Evolutionary conservation across 2,797 vertebrate species (phyloP).

Genomic region (Rhinoraja longicauda): DNA sequence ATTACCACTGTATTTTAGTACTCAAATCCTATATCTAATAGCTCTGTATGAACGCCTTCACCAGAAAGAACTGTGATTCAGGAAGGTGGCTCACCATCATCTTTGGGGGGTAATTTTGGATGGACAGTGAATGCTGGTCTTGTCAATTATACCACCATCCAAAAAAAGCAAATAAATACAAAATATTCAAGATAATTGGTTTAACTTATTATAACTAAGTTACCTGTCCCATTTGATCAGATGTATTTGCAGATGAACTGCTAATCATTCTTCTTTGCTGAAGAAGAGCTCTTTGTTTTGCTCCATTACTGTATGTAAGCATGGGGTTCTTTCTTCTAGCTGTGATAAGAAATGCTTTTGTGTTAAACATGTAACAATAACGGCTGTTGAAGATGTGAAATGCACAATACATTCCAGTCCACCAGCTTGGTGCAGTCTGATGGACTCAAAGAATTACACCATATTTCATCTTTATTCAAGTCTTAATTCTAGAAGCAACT

Average conservation of each 20-base stretch:
- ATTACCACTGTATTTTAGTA: no score
- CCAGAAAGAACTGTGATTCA: no score
- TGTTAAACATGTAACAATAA: constrained; percentile 15
- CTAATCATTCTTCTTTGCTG: constrained; percentile 57
- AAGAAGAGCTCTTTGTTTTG: constrained; percentile 53
- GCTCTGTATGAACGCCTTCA: no score
- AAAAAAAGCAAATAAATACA: neutral
- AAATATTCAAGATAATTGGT: neutral
- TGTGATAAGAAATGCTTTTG: constrained; percentile 40
- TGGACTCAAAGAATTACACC: no score
- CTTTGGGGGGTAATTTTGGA: no score
- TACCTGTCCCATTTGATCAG: constrained; percentile 54
- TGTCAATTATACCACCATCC: no score
- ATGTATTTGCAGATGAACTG: constrained; percentile 51
- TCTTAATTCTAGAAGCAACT: neutral
- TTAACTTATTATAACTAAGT: constrained; percentile 12
- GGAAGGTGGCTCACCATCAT: no score
- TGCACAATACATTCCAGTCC: constrained; percentile 1
- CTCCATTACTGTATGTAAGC: constrained; percentile 48
- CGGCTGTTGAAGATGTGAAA: neutral
- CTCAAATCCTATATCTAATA: no score
- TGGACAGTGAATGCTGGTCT: no score
- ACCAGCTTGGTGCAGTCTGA: neutral
- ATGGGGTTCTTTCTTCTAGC: constrained; percentile 53
- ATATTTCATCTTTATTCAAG: neutral